Percentiles rank a stretch among this genome's conserved stretches.
phyloP scores from a whole-genome alignment of 2,113 vertebrate species.

The Gasterosteus aculeatus region DNA sequence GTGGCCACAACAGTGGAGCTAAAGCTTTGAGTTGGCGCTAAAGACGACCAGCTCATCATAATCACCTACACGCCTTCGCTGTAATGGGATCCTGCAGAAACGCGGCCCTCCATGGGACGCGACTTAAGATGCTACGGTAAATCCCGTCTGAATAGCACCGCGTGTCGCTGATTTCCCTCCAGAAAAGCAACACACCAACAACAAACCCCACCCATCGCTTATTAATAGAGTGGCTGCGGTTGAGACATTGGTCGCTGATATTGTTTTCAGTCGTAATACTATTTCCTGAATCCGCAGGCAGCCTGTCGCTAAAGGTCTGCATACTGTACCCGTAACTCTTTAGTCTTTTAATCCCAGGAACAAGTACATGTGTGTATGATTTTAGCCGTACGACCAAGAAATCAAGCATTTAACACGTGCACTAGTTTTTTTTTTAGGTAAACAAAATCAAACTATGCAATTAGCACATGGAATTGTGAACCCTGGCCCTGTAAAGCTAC shows the following conservation, averaged over 20 bases:
- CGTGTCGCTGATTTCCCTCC: slow-evolving; percentile 37
- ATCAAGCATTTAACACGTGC: background rate
- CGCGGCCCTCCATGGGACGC: background rate
- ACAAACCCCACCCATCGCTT: background rate
- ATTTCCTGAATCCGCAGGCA: background rate
- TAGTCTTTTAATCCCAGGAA: too few relatives aligned
- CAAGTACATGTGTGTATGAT: background rate
- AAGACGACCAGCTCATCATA: background rate
- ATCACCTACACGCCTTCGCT: background rate
- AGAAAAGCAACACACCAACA: slow-evolving; percentile 27
- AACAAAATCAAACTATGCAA: slow-evolving; percentile 6
- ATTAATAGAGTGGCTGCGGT: background rate
- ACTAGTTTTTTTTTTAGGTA: background rate
- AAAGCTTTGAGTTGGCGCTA: background rate
- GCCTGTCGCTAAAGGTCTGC: background rate
- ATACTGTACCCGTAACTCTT: background rate
- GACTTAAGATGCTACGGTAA: slow-evolving; percentile 5
- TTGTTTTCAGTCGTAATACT: background rate
- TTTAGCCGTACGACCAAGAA: background rate
- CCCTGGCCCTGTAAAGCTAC: background rate
- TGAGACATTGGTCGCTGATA: background rate
- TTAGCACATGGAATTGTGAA: background rate
- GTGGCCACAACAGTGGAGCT: background rate
- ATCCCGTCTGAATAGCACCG: slow-evolving; percentile 31
- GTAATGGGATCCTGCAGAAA: slow-evolving; percentile 15